phyloP scores from a whole-genome alignment of 23 tunicate genomes.

The Botrylloides violaceus region DNA sequence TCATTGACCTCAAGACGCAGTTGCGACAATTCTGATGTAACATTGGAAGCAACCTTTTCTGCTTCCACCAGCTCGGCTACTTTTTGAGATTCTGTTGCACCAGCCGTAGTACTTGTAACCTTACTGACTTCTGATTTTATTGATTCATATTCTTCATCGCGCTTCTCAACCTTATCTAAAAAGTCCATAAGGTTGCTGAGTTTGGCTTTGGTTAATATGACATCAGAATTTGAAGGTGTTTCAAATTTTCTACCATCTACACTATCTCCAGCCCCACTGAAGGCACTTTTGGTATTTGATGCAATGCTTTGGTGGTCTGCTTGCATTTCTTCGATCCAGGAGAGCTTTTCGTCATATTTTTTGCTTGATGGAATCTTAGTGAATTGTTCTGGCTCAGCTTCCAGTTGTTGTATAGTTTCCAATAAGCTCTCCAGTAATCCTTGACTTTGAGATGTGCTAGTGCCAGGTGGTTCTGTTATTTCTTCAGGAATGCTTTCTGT shows the following conservation, averaged over 20 bases:
- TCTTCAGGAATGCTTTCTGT: conserved; percentile 8
- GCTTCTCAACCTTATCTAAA: conserved; percentile 69
- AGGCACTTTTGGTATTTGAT: conserved; percentile 33
- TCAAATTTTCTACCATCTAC: background rate
- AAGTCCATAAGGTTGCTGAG: conserved; percentile 62
- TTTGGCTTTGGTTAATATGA: conserved; percentile 66
- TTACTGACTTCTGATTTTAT: conserved; percentile 8
- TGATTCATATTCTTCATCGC: conserved; percentile 22
- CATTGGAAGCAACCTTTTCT: conserved; percentile 22
- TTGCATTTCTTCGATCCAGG: conserved; percentile 90
- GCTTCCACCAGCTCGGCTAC: background rate
- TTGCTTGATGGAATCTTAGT: conserved; percentile 31
- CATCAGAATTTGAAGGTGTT: conserved; percentile 11
- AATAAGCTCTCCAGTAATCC: conserved; percentile 63
- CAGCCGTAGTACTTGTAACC: background rate
- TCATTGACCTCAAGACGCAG: conserved; percentile 63
- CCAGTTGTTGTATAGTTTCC: conserved; percentile 68
- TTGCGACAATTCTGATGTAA: conserved; percentile 69
- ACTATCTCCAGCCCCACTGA: conserved; percentile 8
- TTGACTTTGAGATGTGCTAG: conserved; percentile 29
- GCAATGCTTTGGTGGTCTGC: conserved; percentile 46
- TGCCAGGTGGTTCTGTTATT: background rate
- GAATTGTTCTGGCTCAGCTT: conserved; percentile 68
- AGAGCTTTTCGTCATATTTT: conserved; percentile 52
- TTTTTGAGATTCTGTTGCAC: conserved; percentile 34